Base-by-base conservation (phyloP, 2,113 vertebrate genomes). In the Gila orcuttii region DNA sequence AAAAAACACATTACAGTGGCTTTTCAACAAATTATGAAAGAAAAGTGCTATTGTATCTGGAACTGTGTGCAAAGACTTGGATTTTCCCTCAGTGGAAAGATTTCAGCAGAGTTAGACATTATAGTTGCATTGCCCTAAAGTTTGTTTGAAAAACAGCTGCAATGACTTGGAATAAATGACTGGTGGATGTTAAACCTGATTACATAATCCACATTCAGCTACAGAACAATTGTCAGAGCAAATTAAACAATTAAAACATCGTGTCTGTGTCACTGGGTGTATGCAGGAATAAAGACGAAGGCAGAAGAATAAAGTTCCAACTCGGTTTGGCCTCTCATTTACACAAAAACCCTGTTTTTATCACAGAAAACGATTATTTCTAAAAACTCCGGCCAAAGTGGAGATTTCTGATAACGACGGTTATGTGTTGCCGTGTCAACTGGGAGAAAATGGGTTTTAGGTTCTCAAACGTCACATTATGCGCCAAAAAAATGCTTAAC, bases 1-100 rank as follows among this genome's bases (percentile, higher is more conserved):
- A 75, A 88, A 87, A 86, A 83, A 10, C 33, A 36, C 45, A 83
- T 79, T 75, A 88, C 60, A 73, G n/a, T 39, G 50, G 66, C 55
- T 64, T 89, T 81, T 83, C 50, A 69, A 64, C 28, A 52, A 33
- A 68, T 83, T 66, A 83, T 79, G 55, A 86, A 85, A 80, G 59
- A 62, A 59, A 52, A 69, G 9, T 9, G 68, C 25, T 79, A 66
- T 66, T 60, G 74, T 66, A 31, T n/a, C 42, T 31, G 8, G 6
- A 80, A 39, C 19, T 13, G 76, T 78, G 50, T 79, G 19, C 28
- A 12, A 55, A n/a, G 10, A 57, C n/a, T 79, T 31, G 36, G 28
- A n/a, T 79, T 59, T 59, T 25, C 23, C 50, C 50, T 59, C 4
- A 11, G 21, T 42, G 36, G n/a, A 75, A 75, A 47, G 6, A 47